These are phyloP conservation scores for Enteromius trimaculatus DNA, from an alignment of 2,797 vertebrate genomes.

Conservation along the genomic window DNA sequence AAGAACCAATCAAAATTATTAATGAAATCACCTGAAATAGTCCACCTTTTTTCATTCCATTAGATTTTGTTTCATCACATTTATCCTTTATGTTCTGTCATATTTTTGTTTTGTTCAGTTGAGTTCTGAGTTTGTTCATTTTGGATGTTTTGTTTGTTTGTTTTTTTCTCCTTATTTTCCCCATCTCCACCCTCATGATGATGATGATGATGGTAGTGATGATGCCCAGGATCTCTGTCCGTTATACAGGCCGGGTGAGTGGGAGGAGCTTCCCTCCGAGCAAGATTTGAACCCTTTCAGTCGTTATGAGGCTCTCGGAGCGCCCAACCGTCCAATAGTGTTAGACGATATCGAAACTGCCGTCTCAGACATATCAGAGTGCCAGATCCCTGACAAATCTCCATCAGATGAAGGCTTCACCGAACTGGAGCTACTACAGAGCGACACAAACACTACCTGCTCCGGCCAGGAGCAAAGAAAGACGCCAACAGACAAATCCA, in stretches of 20 bases:
- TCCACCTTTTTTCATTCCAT: neutral
- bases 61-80: neutral
- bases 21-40: neutral
- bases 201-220: conserved; percentile 81
- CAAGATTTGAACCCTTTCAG: conserved; percentile 95
- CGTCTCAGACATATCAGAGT: conserved; percentile 65
- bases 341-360: conserved; percentile 75
- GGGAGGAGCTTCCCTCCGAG: conserved; percentile 96
- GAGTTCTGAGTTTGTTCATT: conserved; percentile 64
- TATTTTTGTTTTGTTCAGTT: conserved; percentile 65
- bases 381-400: conserved; percentile 80
- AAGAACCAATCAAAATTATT: neutral
- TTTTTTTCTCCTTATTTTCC: conserved; percentile 72
- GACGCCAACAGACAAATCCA: conserved; percentile 40
- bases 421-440: conserved; percentile 81
- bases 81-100: conserved; percentile 62
- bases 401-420: conserved; percentile 85
- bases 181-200: conserved; percentile 69
- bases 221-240: conserved; percentile 99
- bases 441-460: conserved; percentile 45
- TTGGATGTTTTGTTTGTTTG: conserved; percentile 64
- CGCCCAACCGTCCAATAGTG: conserved; percentile 78
- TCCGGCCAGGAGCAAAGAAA: conserved; percentile 53
- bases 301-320: conserved; percentile 88
- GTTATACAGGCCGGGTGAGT: conserved; percentile 99